Evolutionary conservation across 2,888 invertebrate genomes (phyloP).

Genomic region (Drosophila siamana): DNA sequence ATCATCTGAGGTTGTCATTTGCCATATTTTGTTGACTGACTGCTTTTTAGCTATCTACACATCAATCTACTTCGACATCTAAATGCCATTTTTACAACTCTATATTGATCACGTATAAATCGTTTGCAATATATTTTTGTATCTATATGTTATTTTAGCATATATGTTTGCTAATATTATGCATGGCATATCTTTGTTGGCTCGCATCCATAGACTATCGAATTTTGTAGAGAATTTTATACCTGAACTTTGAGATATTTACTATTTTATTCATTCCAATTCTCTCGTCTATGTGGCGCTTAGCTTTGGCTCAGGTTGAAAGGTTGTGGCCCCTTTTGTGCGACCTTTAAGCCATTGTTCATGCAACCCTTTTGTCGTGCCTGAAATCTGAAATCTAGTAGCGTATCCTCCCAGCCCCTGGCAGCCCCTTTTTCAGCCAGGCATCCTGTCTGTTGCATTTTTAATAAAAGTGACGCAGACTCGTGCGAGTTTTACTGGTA

Average conservation of each 20-base stretch:
- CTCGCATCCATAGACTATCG: not conserved
- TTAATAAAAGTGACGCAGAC: slow-evolving; percentile 50
- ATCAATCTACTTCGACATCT: too few species aligned
- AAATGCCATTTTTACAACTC: too few species aligned
- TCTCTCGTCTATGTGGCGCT: not conserved
- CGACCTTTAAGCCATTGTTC: slow-evolving; percentile 41
- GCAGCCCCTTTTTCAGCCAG: not conserved
- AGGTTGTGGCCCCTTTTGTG: slow-evolving; percentile 9
- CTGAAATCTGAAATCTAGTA: slow-evolving; percentile 15
- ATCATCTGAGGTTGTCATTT: too few species aligned
- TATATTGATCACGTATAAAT: too few species aligned
- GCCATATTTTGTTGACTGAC: too few species aligned
- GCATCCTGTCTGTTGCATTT: slow-evolving; percentile 47
- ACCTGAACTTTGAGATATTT: slow-evolving; percentile 3
- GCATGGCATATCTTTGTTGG: not conserved
- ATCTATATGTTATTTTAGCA: too few species aligned
- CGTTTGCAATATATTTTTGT: too few species aligned
- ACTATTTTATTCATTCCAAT: slow-evolving; percentile 2
- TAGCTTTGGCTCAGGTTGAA: slow-evolving; percentile 16
- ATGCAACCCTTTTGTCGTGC: slow-evolving; percentile 39
- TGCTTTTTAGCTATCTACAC: too few species aligned
- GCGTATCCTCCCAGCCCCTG: not conserved
- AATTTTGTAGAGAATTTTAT: not conserved
- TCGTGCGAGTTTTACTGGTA: slow-evolving; percentile 16
- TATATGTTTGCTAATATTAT: too few species aligned